These are phyloP conservation scores for Drosophila kepulauana DNA, from an alignment of 1,140 invertebrate species.

Conservation along the genomic window DNA sequence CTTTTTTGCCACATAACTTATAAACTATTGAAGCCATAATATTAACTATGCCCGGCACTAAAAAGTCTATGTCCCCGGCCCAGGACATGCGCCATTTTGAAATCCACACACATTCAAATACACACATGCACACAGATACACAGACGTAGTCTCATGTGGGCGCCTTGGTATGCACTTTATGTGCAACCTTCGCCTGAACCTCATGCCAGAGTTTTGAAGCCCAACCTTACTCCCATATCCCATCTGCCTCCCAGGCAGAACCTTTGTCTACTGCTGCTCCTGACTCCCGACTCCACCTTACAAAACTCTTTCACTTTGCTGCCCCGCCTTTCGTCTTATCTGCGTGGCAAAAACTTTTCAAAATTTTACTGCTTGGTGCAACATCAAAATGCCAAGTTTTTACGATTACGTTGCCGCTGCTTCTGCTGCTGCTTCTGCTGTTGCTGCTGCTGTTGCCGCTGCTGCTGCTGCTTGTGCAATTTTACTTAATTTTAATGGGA, in stretches of 20 bases:
- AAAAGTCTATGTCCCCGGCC: conserved; percentile 63
- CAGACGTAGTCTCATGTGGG: conserved; percentile 16
- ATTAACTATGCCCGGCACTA: conserved; percentile 62
- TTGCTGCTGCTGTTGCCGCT: conserved; percentile 37
- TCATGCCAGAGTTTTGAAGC: conserved; percentile 13
- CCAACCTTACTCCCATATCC: conserved; percentile 26
- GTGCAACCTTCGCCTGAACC: conserved; percentile 65
- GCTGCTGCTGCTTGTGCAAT: conserved; percentile 65
- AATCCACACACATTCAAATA: conserved; percentile 22
- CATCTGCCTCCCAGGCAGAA: conserved; percentile 23
- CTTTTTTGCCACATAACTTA: conserved; percentile 57
- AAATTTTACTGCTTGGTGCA: conserved; percentile 81
- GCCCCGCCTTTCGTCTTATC: conserved; percentile 63
- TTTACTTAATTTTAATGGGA: conserved; percentile 85
- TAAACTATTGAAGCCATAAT: conserved; percentile 53
- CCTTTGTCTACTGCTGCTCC: conserved; percentile 43
- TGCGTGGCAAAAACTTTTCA: conserved; percentile 82
- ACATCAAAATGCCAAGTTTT: conserved; percentile 83
- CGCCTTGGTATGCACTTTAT: conserved; percentile 65
- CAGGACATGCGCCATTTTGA: conserved; percentile 61
- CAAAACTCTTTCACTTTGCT: conserved; percentile 1
- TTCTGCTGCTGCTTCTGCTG: conserved; percentile 58
- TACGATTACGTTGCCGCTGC: conserved; percentile 70
- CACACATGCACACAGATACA: neutral
- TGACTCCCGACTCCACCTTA: neutral